A percentile compares a stretch with the other conserved stretches of the same genome.
These are phyloP conservation scores for Rhabdomys pumilio DNA, from an alignment of 2,797 vertebrate species.

Conservation along the genomic window DNA sequence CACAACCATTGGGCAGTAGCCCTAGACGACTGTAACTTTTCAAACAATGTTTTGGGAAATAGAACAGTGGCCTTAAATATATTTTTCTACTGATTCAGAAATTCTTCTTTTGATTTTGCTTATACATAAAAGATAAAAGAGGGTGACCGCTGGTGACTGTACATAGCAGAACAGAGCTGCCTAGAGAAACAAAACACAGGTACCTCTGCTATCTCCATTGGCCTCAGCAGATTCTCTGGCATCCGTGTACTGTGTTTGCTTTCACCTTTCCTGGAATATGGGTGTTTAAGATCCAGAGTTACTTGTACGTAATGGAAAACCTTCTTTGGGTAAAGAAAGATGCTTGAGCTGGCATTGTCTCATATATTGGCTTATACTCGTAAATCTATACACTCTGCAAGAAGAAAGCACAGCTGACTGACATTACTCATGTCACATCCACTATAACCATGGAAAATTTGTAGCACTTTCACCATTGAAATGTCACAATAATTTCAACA, in stretches of 20 bases:
- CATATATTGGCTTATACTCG: neutral
- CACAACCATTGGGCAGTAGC: neutral
- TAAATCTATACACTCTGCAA: conserved; percentile 9
- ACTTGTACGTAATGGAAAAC: neutral
- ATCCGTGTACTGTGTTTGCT: neutral
- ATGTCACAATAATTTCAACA: conserved; percentile 62
- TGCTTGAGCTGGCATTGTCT: neutral
- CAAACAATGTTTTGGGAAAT: conserved; percentile 37
- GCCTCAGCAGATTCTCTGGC: neutral
- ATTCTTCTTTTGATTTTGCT: conserved; percentile 24
- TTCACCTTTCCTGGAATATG: conserved; percentile 27
- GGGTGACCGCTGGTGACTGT: conserved; percentile 38
- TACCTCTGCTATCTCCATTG: neutral
- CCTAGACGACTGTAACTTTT: neutral
- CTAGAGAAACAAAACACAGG: conserved; percentile 48
- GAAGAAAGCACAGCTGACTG: conserved; percentile 14
- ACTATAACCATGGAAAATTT: conserved; percentile 5
- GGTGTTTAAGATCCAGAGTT: conserved; percentile 27
- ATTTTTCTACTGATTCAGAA: conserved; percentile 28
- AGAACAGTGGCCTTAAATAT: neutral
- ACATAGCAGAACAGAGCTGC: conserved; percentile 39
- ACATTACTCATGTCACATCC: conserved; percentile 34
- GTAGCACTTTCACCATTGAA: conserved; percentile 32
- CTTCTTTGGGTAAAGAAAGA: conserved; percentile 33
- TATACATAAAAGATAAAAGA: conserved; percentile 42